Evolutionary conservation across 2,888 invertebrate species (phyloP).

Genomic region (Eupithecia abbreviata): DNA sequence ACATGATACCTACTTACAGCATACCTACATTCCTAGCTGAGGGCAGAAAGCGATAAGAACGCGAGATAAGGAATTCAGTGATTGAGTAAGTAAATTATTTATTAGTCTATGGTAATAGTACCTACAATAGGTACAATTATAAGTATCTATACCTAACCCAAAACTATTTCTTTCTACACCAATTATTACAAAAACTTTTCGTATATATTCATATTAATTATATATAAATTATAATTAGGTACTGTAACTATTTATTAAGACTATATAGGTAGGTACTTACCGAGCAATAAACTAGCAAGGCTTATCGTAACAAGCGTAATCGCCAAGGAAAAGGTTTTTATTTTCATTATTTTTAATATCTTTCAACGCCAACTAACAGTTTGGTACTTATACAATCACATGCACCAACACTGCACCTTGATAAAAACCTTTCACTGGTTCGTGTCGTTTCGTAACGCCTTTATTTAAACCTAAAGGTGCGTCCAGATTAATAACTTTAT

Average conservation of each 20-base stretch:
- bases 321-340: background rate
- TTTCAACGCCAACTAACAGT: background rate
- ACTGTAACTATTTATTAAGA: no score
- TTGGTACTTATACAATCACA: background rate
- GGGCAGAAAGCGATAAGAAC: background rate
- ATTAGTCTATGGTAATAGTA: no score
- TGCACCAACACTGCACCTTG: conserved; percentile 9
- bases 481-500: no score
- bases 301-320: conserved; percentile 18
- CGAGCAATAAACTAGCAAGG: conserved; percentile 16
- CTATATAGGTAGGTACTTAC: conserved; percentile 13
- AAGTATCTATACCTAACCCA: no score
- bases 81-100: background rate
- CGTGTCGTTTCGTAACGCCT: background rate
- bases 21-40: background rate
- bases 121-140: no score
- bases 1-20: no score
- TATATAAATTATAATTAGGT: no score
- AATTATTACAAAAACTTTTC: no score
- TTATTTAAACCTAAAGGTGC: background rate
- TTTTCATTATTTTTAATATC: conserved; percentile 16
- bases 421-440: background rate
- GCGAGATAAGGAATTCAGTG: background rate
- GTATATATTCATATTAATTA: no score
- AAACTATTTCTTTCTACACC: no score